A percentile compares a stretch with the other conserved stretches of the same genome.
These are phyloP conservation scores for Daphoenositta chrysoptera DNA, from an alignment of 2,113 vertebrate genomes.

Conservation along the genomic window DNA sequence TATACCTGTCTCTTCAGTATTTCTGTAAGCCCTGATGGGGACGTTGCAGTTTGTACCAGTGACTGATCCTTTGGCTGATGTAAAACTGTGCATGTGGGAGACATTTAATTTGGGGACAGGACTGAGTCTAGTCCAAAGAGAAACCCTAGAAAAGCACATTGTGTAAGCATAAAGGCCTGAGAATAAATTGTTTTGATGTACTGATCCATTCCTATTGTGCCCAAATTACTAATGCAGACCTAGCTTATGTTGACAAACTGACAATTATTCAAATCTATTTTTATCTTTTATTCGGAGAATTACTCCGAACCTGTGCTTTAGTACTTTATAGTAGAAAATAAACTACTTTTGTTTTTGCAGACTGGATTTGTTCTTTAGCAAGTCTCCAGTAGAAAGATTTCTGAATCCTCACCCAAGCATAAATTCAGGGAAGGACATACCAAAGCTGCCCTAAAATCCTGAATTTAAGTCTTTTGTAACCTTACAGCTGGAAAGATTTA, in stretches of 20 bases:
- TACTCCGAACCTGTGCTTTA: not conserved
- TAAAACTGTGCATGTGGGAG: not conserved
- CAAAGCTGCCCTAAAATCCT: conserved; percentile 15
- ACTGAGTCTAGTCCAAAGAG: not conserved
- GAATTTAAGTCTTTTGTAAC: not conserved
- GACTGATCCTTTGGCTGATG: not conserved
- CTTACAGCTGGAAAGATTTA: conserved; percentile 57
- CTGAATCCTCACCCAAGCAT: not conserved
- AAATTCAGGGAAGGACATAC: conserved; percentile 12
- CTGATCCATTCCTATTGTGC: not conserved
- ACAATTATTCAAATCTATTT: not conserved
- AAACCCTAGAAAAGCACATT: not conserved
- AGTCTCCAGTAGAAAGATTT: not conserved
- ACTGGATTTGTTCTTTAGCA: conserved; percentile 30
- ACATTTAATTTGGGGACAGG: not conserved
- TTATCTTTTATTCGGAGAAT: not conserved
- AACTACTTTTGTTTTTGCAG: not conserved
- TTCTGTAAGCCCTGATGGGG: not conserved
- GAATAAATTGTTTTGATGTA: not conserved
- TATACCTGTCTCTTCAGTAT: not conserved
- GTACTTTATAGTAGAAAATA: not conserved
- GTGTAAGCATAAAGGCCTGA: not conserved
- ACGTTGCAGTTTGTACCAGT: not conserved
- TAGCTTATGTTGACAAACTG: not conserved
- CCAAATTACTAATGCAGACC: not conserved